Evolutionary conservation across 2,888 invertebrate species (phyloP), one percentile per base, ranked within the genome.

Genomic region (Chloroclystis v-ata): DNA sequence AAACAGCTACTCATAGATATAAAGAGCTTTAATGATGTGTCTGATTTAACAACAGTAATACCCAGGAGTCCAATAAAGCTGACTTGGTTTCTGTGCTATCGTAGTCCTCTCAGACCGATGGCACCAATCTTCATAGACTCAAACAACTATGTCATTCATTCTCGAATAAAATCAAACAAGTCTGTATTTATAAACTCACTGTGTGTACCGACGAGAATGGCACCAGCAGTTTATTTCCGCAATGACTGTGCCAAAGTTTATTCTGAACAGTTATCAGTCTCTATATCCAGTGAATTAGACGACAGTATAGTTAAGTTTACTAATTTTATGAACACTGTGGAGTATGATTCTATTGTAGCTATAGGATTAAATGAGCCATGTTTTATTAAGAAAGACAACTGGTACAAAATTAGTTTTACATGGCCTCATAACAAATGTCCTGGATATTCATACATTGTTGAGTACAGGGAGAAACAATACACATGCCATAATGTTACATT

Each of bases 111-210:
- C 24, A 68, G 79, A 55, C 80, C 86, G 37, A 75, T 80, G 49
- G 72, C 81, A 37, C 89, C 89, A 14, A 69, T 85, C 37, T 60
- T 72, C 12, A 79, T 89, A 55, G 79, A 84, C 57, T 62, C 71
- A 30, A 71, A 71, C 51, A 78, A 81, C 59, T 71, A 64, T 55
- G 63, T 61, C 12, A 69, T 85, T 51, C 66, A 75, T 57, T 70
- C 78, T 39, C 72, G 78, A 61, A 59, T 89, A 39, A 86, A 75
- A 69, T 73, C 76, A 12, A 77, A 78, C 56, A 88, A 85, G 60
- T 81, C 88, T 28, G 71, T 87, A 53, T 86, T 88, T 63, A 68
- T 89, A 24, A 79, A 83, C 55, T 80, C 83, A 28, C 66, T 89
- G 8, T 76, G 74, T 59, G 69, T 88, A 43, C 85, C 85, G 16